Base-by-base conservation (phyloP, 2,888 invertebrate species). In the Coremacera marginata region DNA sequence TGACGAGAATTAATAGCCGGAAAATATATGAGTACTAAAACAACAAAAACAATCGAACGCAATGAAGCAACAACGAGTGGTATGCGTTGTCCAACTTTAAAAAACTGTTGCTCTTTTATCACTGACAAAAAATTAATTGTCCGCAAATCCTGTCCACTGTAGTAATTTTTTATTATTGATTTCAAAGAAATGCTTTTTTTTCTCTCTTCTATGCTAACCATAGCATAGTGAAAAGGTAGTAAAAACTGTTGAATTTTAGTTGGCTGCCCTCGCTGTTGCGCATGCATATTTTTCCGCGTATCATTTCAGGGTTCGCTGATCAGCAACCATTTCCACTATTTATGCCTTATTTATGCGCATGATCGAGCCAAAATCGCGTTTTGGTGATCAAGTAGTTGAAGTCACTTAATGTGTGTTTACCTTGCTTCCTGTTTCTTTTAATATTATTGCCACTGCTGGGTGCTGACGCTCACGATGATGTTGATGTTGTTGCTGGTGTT, bases 61-160 rank as follows among this genome's bases (percentile, higher is more conserved):
- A 44, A 37, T 60, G 49, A 27, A 72, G 49, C 60, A 62, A 72
- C 72, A 72, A 44, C 49, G 22, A 72, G 27, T 31, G 22, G 25
- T 2, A 3, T 51, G 62, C 22, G n/a, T 49, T 27, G 31, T 55
- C 31, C 31, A 25, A 55, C n/a, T 16, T 14, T 70, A 3, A 31
- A 11, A 70, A 70, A 70, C 75, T 70, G 7, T 75, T 27, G 34
- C 70, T 52, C 55, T 70, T 67, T 34, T n/a, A 57, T 31, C 19
- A 19, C 63, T 19, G 55, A 25, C 74, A 82, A 81, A 84, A 84
- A 87, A 88, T 87, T 88, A 88, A 87, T 87, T 84, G 88, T 85
- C 88, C 88, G 88, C 88, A 87, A 88, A 87, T 88, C 88, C 87
- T 87, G 88, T 86, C 82, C 73, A 63, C 31, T 51, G 37, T 44